Percentiles rank a stretch among this genome's conserved stretches.
These are phyloP conservation scores for Mactra quadrangularis DNA, from an alignment of 1,140 invertebrate genomes.

Conservation along the genomic window DNA sequence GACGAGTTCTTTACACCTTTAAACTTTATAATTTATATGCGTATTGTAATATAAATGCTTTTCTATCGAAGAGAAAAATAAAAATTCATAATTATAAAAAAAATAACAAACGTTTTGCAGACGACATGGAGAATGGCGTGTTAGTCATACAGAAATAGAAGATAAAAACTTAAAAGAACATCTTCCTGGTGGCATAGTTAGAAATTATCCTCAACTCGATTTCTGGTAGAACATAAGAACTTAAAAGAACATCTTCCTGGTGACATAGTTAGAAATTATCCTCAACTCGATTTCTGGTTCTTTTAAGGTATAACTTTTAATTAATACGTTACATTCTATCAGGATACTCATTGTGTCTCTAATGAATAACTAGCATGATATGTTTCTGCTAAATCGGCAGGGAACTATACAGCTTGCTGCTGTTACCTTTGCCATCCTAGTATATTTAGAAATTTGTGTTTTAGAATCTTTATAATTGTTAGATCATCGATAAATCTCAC, in stretches of 20 bases:
- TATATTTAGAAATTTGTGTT: too few species aligned
- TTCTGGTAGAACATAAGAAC: conserved; percentile 34
- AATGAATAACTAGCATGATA: too few species aligned
- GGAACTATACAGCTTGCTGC: too few species aligned
- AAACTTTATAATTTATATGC: not conserved
- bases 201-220: not conserved
- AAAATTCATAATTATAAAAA: not conserved
- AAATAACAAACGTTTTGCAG: not conserved
- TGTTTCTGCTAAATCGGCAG: too few species aligned
- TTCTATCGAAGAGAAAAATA: too few species aligned
- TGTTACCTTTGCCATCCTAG: too few species aligned
- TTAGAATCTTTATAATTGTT: too few species aligned
- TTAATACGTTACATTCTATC: too few species aligned
- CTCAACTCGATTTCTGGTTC: conserved; percentile 39
- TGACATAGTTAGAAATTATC: conserved; percentile 4
- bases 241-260: conserved; percentile 23
- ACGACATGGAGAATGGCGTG: conserved; percentile 12
- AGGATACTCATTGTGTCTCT: too few species aligned
- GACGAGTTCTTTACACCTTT: not conserved
- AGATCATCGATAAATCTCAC: too few species aligned
- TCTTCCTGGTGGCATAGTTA: not conserved
- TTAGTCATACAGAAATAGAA: not conserved
- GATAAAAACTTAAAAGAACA: conserved; percentile 12
- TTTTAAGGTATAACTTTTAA: conserved; percentile 19
- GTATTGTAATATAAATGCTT: too few species aligned